These are phyloP conservation scores for Melangyna quadrimaculata DNA, from an alignment of 2,888 invertebrate genomes.

Conservation along the genomic window DNA sequence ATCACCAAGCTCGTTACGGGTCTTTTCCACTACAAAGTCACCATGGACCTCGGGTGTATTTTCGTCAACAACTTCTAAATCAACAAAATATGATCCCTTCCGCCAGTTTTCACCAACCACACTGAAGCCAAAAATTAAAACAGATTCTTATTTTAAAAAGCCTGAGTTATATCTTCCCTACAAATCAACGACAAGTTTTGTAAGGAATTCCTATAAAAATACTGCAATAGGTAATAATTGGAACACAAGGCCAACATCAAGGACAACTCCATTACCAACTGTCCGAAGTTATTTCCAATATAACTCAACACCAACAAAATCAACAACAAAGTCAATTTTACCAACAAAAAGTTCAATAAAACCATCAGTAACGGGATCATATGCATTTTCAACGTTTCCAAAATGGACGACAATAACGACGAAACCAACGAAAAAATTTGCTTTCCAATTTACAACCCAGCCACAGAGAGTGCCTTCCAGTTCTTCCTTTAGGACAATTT, in stretches of 20 bases:
- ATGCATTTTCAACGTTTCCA: background rate
- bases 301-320: background rate
- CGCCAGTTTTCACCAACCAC: conserved; percentile 8
- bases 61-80: background rate
- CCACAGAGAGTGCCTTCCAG: background rate
- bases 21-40: background rate
- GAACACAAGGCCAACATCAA: background rate
- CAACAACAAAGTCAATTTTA: background rate
- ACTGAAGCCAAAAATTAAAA: background rate
- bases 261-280: background rate
- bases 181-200: background rate
- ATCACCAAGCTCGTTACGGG: background rate
- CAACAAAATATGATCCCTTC: conserved; percentile 22
- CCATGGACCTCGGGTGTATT: background rate
- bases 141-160: background rate
- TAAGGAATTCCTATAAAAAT: background rate
- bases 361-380: background rate
- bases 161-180: background rate
- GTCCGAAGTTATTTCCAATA: background rate
- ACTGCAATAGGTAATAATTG: background rate
- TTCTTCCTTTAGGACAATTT: background rate
- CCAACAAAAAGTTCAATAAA: background rate
- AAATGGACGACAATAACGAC: background rate
- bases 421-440: background rate
- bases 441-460: background rate